These are phyloP conservation scores for Oscheius sp. DNA, from an alignment of 2,888 invertebrate genomes.

Conservation along the genomic window DNA sequence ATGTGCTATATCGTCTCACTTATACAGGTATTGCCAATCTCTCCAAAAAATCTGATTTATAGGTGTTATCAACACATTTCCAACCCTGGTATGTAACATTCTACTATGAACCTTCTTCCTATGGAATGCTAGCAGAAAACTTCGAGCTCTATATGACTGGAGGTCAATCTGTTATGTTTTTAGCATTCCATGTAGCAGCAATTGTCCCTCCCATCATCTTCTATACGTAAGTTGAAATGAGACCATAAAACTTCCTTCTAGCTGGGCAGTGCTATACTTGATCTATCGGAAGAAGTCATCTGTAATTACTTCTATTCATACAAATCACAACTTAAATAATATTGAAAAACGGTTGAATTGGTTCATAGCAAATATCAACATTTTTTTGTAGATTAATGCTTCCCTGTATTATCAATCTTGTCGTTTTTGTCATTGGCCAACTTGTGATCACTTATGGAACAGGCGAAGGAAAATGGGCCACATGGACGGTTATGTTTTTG, in stretches of 20 bases:
- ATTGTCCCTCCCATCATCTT: conserved; percentile 63
- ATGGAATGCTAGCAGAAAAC: conserved; percentile 67
- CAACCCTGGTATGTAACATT: conserved; percentile 68
- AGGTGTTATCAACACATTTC: conserved; percentile 66
- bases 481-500: conserved; percentile 61
- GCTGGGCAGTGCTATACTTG: conserved; percentile 10
- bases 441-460: conserved; percentile 67
- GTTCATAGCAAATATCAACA: not conserved
- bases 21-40: conserved; percentile 52
- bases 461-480: conserved; percentile 69
- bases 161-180: conserved; percentile 50
- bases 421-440: conserved; percentile 66
- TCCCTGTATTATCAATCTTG: conserved; percentile 65
- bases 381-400: conserved; percentile 52
- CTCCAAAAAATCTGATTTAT: conserved; percentile 18
- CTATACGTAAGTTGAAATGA: conserved; percentile 52
- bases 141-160: conserved; percentile 53
- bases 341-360: conserved; percentile 33
- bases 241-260: no score
- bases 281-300: conserved; percentile 16
- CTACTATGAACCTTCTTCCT: conserved; percentile 65
- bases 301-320: conserved; percentile 3
- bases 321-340: conserved; percentile 28
- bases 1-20: conserved; percentile 60
- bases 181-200: conserved; percentile 60